phyloP scores from a whole-genome alignment of 2,113 vertebrate species.

The Solea senegalensis region DNA sequence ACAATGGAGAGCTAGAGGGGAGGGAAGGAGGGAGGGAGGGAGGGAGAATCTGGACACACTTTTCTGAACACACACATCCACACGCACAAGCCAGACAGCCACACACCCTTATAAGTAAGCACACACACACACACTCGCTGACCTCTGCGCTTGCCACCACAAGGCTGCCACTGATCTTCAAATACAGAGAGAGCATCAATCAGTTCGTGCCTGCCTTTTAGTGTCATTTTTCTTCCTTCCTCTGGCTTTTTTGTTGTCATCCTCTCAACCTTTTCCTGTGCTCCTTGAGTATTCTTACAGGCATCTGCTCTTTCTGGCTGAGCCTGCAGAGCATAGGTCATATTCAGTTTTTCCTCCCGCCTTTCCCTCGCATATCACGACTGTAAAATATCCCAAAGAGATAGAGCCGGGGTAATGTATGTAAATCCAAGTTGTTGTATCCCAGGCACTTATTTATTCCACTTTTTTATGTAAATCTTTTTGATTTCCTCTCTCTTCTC shows the following conservation, averaged over 20 bases:
- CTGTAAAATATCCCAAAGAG: conserved; percentile 80
- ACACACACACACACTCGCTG: conserved; percentile 67
- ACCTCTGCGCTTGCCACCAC: conserved; percentile 85
- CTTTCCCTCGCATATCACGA: conserved; percentile 63
- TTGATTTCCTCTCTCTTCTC: conserved; percentile 59
- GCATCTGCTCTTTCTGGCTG: conserved; percentile 85
- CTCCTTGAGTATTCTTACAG: conserved; percentile 88
- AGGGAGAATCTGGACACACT: conserved; percentile 53
- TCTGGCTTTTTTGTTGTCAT: conserved; percentile 71
- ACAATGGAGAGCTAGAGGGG: conserved; percentile 53
- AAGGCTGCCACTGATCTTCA: conserved; percentile 92
- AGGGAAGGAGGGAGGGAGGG: conserved; percentile 15
- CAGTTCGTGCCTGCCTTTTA: conserved; percentile 88
- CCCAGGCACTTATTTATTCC: conserved; percentile 80
- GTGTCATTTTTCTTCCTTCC: conserved; percentile 87
- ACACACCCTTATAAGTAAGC: conserved; percentile 48
- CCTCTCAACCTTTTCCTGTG: conserved; percentile 73
- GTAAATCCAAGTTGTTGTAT: conserved; percentile 81
- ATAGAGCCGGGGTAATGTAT: conserved; percentile 79
- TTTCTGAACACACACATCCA: conserved; percentile 51
- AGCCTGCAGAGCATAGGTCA: conserved; percentile 82
- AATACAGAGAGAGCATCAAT: conserved; percentile 91
- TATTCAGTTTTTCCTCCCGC: conserved; percentile 75
- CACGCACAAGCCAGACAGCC: conserved; percentile 47
- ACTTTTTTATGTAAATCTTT: conserved; percentile 79